These are phyloP conservation scores for Anthrax anthrax DNA, from an alignment of 2,888 invertebrate genomes.

Conservation along the genomic window DNA sequence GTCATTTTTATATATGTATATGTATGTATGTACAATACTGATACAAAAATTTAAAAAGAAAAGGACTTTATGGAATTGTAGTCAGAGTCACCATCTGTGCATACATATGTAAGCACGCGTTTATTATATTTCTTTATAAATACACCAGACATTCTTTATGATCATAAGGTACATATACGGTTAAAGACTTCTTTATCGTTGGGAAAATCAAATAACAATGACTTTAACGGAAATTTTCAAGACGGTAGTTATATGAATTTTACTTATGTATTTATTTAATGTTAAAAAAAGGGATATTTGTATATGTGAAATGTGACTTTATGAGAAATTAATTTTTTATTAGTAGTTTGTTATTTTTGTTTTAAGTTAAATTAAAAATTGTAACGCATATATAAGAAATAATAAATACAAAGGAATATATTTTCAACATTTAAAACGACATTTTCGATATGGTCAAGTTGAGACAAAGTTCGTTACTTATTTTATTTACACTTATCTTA, in stretches of 20 bases:
- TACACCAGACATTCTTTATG: no score
- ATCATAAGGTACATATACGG: no score
- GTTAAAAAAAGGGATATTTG: no score
- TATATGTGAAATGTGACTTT: neutral
- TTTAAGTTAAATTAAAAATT: no score
- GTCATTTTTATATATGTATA: neutral
- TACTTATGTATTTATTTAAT: neutral
- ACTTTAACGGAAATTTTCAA: neutral
- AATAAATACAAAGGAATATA: no score
- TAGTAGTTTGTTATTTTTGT: no score
- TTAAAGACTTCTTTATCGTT: constrained; percentile 3
- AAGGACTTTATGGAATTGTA: neutral
- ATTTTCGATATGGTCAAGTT: constrained; percentile 2
- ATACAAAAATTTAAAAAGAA: neutral
- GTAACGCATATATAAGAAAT: no score
- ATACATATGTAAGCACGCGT: neutral
- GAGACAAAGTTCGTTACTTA: constrained; percentile 2
- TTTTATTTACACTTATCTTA: no score
- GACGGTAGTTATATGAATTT: neutral
- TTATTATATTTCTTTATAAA: constrained; percentile 1
- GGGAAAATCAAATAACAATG: constrained; percentile 3
- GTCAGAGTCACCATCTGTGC: neutral
- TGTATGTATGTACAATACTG: no score
- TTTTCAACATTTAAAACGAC: no score
- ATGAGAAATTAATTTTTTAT: neutral